Conservation (phyloP, 1,140 invertebrate genomes). For the Saccostrea echinata region DNA sequence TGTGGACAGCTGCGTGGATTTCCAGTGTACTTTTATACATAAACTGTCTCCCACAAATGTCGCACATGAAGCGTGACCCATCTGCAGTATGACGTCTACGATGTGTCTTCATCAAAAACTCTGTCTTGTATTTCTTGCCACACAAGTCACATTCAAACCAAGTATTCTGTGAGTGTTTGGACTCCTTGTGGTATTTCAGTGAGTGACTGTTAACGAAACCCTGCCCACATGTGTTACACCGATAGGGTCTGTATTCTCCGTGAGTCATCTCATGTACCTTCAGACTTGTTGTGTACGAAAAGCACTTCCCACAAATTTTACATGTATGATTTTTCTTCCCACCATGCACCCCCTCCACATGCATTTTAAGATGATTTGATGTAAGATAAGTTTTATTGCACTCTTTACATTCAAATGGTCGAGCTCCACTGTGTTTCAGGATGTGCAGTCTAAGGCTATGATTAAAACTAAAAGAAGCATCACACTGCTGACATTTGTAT, state of each 20-base stretch:
- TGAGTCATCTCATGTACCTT: slow-evolving; percentile 90
- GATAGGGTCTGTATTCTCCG: slow-evolving; percentile 89
- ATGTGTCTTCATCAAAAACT: slow-evolving; percentile 69
- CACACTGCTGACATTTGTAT: slow-evolving; percentile 83
- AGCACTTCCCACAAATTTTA: slow-evolving; percentile 84
- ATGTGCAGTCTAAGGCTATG: slow-evolving; percentile 82
- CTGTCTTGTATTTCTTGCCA: slow-evolving; percentile 72
- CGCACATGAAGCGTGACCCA: slow-evolving; percentile 73
- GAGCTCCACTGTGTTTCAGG: slow-evolving; percentile 81
- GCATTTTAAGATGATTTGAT: slow-evolving; percentile 72
- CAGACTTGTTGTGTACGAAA: slow-evolving; percentile 93
- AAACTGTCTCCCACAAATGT: slow-evolving; percentile 75
- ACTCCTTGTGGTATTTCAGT: slow-evolving; percentile 85
- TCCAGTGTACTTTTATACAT: slow-evolving; percentile 75
- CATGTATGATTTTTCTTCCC: slow-evolving; percentile 70
- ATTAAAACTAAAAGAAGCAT: slow-evolving; percentile 82
- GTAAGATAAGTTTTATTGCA: slow-evolving; percentile 80
- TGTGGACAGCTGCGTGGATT: slow-evolving; percentile 69
- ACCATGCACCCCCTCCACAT: slow-evolving; percentile 69
- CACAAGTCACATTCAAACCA: slow-evolving; percentile 71
- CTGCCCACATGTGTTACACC: slow-evolving; percentile 88
- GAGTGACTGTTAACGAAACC: slow-evolving; percentile 93
- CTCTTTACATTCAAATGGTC: slow-evolving; percentile 81
- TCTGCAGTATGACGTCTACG: slow-evolving; percentile 71
- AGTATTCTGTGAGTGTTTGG: slow-evolving; percentile 75